These are phyloP conservation scores for Lepilemur ruficaudatus DNA, from an alignment of 2,797 vertebrate species.

Conservation along the genomic window DNA sequence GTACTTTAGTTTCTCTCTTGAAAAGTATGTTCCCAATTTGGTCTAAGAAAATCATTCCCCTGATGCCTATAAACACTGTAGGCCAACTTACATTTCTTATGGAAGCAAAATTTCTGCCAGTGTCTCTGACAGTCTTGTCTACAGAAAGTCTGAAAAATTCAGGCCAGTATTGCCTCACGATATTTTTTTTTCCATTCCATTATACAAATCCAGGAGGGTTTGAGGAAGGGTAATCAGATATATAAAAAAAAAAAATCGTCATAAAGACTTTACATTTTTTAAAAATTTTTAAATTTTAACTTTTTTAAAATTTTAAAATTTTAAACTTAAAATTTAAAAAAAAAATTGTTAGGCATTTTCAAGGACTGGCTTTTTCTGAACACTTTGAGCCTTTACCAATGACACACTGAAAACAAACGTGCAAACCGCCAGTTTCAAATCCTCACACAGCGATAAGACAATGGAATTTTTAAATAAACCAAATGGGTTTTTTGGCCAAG, in stretches of 20 bases:
- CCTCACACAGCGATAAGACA: conserved; percentile 42
- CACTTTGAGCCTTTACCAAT: not conserved
- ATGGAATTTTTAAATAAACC: conserved; percentile 65
- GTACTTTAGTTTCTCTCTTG: conserved; percentile 51
- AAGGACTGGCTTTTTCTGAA: not conserved
- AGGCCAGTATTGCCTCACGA: not conserved
- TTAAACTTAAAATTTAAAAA: not conserved
- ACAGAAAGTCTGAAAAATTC: conserved; percentile 39
- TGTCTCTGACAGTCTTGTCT: not conserved
- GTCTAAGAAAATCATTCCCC: conserved; percentile 48
- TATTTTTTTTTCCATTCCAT: conserved; percentile 17
- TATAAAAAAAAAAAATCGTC: conserved; percentile 14
- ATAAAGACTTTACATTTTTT: conserved; percentile 30
- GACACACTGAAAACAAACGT: conserved; percentile 19
- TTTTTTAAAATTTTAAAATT: too few species aligned
- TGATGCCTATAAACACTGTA: conserved; percentile 52
- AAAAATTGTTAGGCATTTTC: not conserved
- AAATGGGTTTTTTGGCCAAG: conserved; percentile 55
- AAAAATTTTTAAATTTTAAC: too few species aligned
- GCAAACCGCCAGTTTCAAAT: conserved; percentile 33
- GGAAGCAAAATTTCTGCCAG: conserved; percentile 49
- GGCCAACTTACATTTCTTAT: conserved; percentile 49
- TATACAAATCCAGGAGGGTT: not conserved
- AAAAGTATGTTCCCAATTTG: conserved; percentile 49
- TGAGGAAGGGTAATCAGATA: conserved; percentile 1